Percentiles rank a stretch among this genome's conserved stretches.
Conservation (phyloP, 2,113 vertebrate genomes). For the Rhodinocichla rosea region DNA sequence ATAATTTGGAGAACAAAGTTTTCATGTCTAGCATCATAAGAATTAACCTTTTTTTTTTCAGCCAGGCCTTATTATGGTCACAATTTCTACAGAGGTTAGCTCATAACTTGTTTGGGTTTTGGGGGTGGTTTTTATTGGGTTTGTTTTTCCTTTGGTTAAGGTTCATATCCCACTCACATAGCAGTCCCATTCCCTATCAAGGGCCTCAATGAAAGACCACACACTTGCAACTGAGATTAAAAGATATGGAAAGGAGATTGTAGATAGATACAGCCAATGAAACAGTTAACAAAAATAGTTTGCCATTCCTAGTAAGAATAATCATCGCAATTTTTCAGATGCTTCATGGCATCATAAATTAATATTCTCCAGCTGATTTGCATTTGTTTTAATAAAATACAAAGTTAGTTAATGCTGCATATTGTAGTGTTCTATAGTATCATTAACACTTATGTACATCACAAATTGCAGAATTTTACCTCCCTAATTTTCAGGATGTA, state of each 20-base stretch:
- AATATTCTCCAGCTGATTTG: not conserved
- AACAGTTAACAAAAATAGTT: not conserved
- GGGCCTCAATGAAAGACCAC: not conserved
- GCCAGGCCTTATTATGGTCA: not conserved
- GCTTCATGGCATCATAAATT: not conserved
- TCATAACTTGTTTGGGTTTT: not conserved
- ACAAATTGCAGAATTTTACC: not conserved
- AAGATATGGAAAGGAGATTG: not conserved
- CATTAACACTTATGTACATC: not conserved
- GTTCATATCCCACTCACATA: not conserved
- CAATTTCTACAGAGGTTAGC: not conserved
- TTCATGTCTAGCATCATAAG: not conserved
- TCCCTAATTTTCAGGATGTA: not conserved
- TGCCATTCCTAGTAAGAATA: not conserved
- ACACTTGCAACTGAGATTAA: not conserved
- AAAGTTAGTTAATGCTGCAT: not conserved
- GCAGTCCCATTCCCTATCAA: not conserved
- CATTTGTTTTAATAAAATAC: not conserved
- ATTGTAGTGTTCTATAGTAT: not conserved
- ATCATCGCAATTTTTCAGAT: not conserved
- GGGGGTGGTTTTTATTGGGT: fast-evolving
- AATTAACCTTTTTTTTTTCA: not conserved
- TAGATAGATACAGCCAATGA: not conserved
- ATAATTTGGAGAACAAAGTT: not conserved
- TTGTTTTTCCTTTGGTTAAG: not conserved